Conservation (phyloP, 2,797 vertebrate genomes). For the Crenichthys baileyi region DNA sequence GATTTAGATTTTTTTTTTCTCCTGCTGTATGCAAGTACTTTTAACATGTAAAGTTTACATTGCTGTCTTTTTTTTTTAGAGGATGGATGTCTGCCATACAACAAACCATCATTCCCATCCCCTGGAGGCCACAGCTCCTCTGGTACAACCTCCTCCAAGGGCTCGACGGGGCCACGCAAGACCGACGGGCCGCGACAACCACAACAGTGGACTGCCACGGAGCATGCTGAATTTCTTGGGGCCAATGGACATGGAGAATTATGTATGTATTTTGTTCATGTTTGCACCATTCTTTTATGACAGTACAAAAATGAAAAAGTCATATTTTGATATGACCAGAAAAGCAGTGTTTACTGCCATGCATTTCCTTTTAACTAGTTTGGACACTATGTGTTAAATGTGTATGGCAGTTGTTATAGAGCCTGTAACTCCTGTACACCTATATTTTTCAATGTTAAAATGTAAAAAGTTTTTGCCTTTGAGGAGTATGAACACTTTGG, state of each 20-base stretch:
- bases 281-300: conserved; percentile 14
- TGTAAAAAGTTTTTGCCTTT: too few species aligned
- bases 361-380: background rate
- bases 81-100: conserved; percentile 94
- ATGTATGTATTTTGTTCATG: conserved; percentile 84
- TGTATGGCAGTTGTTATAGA: background rate
- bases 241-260: conserved; percentile 94
- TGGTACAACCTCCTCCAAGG: conserved; percentile 97
- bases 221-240: conserved; percentile 93
- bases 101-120: conserved; percentile 96
- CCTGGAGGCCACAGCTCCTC: conserved; percentile 96
- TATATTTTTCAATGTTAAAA: too few species aligned
- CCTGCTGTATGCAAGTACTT: conserved; percentile 23
- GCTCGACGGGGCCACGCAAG: conserved; percentile 96
- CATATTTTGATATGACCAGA: conserved; percentile 4
- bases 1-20: too few species aligned
- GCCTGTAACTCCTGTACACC: conserved; percentile 1
- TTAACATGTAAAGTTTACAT: conserved; percentile 16
- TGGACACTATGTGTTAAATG: conserved; percentile 3
- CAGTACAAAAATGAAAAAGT: background rate
- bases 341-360: background rate
- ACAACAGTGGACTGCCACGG: conserved; percentile 89
- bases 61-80: conserved; percentile 77
- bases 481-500: background rate
- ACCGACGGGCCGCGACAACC: conserved; percentile 87